phyloP scores from a whole-genome alignment of 2,797 vertebrate genomes.

The Spinus pinus region DNA sequence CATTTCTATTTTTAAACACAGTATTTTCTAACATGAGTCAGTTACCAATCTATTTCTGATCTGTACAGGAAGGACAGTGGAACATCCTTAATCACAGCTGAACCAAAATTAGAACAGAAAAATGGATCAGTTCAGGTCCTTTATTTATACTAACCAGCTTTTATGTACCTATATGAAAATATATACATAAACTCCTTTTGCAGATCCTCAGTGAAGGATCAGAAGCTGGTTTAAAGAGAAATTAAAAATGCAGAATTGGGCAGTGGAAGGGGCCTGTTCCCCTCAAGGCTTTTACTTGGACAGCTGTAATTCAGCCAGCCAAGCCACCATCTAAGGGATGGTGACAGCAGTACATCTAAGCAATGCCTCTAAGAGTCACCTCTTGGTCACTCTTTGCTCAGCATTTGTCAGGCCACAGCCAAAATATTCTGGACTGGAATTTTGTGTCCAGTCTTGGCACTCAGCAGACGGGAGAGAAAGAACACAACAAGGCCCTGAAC shows the following conservation, averaged over 20 bases:
- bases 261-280: background rate
- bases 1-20: constrained; percentile 49
- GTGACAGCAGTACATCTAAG: background rate
- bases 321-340: background rate
- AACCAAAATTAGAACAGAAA: constrained; percentile 59
- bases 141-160: constrained; percentile 24
- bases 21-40: constrained; percentile 61
- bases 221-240: background rate
- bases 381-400: background rate
- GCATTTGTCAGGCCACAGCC: background rate
- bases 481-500: background rate
- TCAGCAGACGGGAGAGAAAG: background rate
- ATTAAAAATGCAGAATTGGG: background rate
- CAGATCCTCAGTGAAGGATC: background rate
- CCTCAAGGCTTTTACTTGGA: background rate
- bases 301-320: background rate
- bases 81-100: constrained; percentile 50
- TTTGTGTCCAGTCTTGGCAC: background rate
- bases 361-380: background rate
- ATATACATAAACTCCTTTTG: background rate
- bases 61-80: constrained; percentile 33
- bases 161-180: background rate
- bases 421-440: background rate
- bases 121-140: constrained; percentile 36
- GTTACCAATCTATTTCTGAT: constrained; percentile 57